Base-by-base conservation (phyloP, 2,797 vertebrate genomes). In the Smutsia gigantea region DNA sequence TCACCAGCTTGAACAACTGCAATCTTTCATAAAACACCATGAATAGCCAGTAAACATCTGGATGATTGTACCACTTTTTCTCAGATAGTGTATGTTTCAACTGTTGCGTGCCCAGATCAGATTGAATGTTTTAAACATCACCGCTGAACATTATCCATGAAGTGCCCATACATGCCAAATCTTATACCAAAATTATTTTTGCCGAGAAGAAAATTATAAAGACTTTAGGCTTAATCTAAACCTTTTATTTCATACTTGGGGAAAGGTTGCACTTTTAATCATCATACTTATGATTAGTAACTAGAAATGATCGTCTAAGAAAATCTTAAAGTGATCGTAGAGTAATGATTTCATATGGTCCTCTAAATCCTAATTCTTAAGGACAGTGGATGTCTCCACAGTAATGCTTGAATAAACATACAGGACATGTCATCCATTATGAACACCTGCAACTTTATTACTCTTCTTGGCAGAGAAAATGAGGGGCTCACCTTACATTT, bases 121-220 rank as follows among this genome's bases (percentile, higher is more conserved):
- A 89, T 57, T 21, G 66, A 87, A 87, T 51, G 21, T 53, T 93
- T 92, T 92, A 39, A 89, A 37, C 27, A 85, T 77, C 29, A 87
- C 18, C 25, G 13, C 7, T 85, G 42, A 93, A 39, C 17, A 57
- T 23, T 87, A 39, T 17, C 31, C n/a, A 92, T 72, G 39, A 84
- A 90, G 2, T 74, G 1, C 59, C 53, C 11, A 59, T 34, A 69
- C 15, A 91, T 61, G 88, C 94, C 75, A 71, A 91, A 90, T 93
- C 39, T 18, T 29, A 69, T 46, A 46, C 18, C 17, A 79, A 89
- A 86, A 51, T 53, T 81, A 94, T 87, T 94, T n/a, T 42, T 85
- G 25, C 77, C 84, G 21, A 89, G 37, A 87, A 89, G 23, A 87
- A 96, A 90, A 69, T 61, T 85, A 53, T 15, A 64, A 93, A 86